Conservation (phyloP, 2,888 invertebrate species). For the Alentia gelatinosa region DNA sequence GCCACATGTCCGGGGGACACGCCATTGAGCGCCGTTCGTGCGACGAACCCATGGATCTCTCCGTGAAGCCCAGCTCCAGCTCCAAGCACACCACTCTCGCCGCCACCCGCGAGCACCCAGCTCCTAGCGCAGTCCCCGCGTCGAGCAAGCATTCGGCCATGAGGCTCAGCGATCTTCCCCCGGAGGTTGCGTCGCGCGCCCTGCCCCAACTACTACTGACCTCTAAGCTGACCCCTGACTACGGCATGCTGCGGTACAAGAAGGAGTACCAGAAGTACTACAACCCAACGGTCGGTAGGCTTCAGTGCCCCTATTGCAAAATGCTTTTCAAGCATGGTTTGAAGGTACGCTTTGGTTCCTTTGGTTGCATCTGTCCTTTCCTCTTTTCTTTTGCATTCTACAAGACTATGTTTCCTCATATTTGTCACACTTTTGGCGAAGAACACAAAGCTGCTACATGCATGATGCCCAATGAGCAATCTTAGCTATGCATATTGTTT, state of each 20-base stretch:
- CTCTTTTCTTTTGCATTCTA: neutral
- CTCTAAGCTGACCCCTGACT: conserved; percentile 19
- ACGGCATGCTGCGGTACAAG: conserved; percentile 58
- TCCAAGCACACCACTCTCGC: neutral
- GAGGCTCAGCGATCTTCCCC: neutral
- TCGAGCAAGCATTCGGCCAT: neutral
- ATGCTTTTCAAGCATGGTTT: conserved; percentile 66
- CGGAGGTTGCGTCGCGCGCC: neutral
- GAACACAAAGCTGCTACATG: neutral
- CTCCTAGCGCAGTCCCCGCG: neutral
- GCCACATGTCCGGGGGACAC: conserved; percentile 42
- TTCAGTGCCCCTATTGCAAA: conserved; percentile 67
- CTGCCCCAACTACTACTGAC: conserved; percentile 18
- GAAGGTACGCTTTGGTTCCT: conserved; percentile 61
- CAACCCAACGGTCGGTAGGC: conserved; percentile 55
- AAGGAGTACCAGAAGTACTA: conserved; percentile 58
- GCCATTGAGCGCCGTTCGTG: conserved; percentile 7
- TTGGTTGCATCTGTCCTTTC: conserved; percentile 56
- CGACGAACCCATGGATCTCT: conserved; percentile 73
- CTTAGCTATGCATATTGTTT: neutral
- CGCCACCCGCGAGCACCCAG: neutral
- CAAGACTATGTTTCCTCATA: too few species aligned
- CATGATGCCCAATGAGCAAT: neutral
- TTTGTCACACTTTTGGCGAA: too few species aligned
- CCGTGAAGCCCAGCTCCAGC: conserved; percentile 57